Conservation (phyloP, 2,888 invertebrate species). For the Amblyjoppa proteus region DNA sequence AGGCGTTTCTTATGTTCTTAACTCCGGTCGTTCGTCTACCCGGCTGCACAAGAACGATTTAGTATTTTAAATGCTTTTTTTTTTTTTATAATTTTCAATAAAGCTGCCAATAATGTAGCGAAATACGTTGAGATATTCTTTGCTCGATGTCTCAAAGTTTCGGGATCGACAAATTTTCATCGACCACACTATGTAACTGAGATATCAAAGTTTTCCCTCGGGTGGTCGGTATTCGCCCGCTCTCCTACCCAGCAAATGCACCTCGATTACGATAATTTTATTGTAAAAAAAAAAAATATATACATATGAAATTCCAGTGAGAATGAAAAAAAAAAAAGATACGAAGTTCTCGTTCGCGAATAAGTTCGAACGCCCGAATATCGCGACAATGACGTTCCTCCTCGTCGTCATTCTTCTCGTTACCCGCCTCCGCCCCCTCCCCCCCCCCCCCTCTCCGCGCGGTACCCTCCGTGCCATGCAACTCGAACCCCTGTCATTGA, state of each 20-base stretch:
- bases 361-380: slow-evolving; percentile 11
- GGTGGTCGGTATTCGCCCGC: too few species aligned
- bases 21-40: too few species aligned
- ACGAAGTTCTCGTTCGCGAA: background rate
- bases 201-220: too few species aligned
- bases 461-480: slow-evolving; percentile 11
- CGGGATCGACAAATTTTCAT: too few species aligned
- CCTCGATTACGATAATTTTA: background rate
- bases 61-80: too few species aligned
- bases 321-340: slow-evolving; percentile 16
- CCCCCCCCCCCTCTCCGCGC: background rate
- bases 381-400: slow-evolving; percentile 25
- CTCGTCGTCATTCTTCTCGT: slow-evolving; percentile 19
- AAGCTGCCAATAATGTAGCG: too few species aligned
- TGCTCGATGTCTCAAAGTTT: too few species aligned
- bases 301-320: background rate
- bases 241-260: background rate
- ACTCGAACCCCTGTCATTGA: slow-evolving; percentile 43
- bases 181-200: too few species aligned
- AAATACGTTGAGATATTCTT: too few species aligned
- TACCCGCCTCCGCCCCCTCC: background rate
- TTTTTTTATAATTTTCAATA: too few species aligned
- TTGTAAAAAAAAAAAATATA: background rate
- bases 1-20: too few species aligned
- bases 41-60: too few species aligned